Percentiles rank a stretch among this genome's conserved stretches.
phyloP scores from a whole-genome alignment of 2,113 vertebrate species.

The Sphyrna mokarran region DNA sequence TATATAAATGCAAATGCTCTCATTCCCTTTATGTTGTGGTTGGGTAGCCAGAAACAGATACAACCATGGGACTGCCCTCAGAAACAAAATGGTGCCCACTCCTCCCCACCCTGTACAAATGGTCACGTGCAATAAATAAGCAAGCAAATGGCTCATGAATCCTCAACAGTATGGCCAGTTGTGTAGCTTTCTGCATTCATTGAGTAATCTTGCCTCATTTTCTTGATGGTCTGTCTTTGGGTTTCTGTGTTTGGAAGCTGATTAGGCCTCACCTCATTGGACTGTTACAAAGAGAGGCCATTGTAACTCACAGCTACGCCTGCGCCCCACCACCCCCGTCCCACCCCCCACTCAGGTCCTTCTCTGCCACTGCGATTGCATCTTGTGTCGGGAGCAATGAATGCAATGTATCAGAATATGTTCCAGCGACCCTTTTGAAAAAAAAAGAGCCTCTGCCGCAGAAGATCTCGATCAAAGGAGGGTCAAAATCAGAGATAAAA shows the following conservation, averaged over 20 bases:
- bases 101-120: not conserved
- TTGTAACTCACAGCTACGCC: not conserved
- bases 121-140: not conserved
- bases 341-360: no score
- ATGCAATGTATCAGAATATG: not conserved
- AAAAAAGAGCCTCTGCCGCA: not conserved
- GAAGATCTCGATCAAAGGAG: not conserved
- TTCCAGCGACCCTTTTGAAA: not conserved
- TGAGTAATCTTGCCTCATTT: not conserved
- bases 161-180: no score
- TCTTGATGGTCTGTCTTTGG: not conserved
- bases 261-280: not conserved
- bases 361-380: not conserved
- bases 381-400: not conserved
- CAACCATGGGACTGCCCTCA: not conserved
- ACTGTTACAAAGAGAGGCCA: not conserved
- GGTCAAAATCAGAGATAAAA: not conserved
- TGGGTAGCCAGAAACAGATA: not conserved
- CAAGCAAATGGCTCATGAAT: not conserved
- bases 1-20: no score
- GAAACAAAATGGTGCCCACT: not conserved
- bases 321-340: not conserved
- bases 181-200: not conserved
- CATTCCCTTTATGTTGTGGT: no score
- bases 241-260: not conserved